Evolutionary conservation across 2,797 vertebrate genomes (phyloP), one percentile per base, ranked within the genome.

Genomic region (Macroramphosus scolopax): DNA sequence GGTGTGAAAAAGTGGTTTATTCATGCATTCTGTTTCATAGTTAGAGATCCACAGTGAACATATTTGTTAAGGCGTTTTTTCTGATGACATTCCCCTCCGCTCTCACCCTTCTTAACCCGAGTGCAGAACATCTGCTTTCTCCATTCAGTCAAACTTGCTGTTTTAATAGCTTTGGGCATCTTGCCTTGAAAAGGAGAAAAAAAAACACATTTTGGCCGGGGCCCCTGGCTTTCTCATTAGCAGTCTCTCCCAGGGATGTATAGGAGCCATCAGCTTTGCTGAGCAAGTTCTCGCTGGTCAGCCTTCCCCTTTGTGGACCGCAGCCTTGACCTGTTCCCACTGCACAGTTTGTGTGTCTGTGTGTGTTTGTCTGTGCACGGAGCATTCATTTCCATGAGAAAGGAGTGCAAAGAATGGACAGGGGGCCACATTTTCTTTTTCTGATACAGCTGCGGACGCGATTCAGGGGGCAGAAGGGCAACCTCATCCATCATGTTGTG

Each of bases 351-450:
- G 20, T 22, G 42, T 29, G 41, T 18, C 26, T 35, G 14, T 41
- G 20, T 48, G 39, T 58, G 56, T 69, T 29, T 64, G 63, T 62
- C 14, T 73, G 54, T 33, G 41, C 40, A 59, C 3, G 16, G 39
- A 62, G 28, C 1, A 3, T 64, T 55, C 50, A 88, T 89, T 88
- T 87, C 84, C 86, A 89, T 89, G 58, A 88, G 78, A 89, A 89
- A 82, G 47, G 54, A 68, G 61, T 1, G 36, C 30, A 57, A 59
- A 85, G 70, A 87, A 88, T 82, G 68, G 70, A 81, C 75, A 68
- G 65, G 75, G 20, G 77, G 74, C 73, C 40, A 3, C 45, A 22
- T 77, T 74, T 80, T 77, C 62, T 61, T 74, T 81, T 45, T 70
- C 30, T 31, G 44, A 64, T 57, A 32, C 29, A 37, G 46, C 72